Evolutionary conservation across 37 sponge, comb jelly and placozoan species (phyloP), one percentile per base, ranked within the genome.

Genomic region (Halichondria panicea): DNA sequence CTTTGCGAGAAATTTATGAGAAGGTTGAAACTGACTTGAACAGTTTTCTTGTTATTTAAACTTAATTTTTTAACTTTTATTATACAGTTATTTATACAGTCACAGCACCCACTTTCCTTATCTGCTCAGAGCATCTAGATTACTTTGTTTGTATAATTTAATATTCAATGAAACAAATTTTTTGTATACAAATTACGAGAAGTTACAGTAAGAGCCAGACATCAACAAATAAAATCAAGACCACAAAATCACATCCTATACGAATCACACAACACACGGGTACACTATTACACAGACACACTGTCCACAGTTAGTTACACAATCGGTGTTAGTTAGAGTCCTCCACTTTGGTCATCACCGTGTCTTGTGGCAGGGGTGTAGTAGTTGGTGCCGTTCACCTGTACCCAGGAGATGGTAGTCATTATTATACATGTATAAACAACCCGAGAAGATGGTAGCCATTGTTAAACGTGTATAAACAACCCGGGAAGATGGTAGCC

Each of bases 301-400:
- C 7, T n/a, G 7, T n/a, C 7, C 25, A 13, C 22, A 59, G 60
- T 59, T 13, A n/a, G 7, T 8, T 24, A 8, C 11, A 24, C 22
- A n/a, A 11, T 25, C 60, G 8, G 22, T 7, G 27, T 22, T 59
- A 8, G 25, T 55, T 37, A 76, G 33, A 76, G 64, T 19, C 77
- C 80, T 46, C 80, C 80, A 15, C 60, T 79, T 0, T 59, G 70
- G 28, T 79, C 80, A 55, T 79, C 80, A 15, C 80, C 80, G n/a
- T n/a, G n/a, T 58, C 27, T 54, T 44, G 43, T 59, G 21, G 69
- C 70, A 25, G 80, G 80, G 44, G 59, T 69, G 59, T 79, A 69
- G 48, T 79, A 79, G 60, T 79, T 79, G 37, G 70, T 68, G 25
- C 80, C 80, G 21, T 79, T 79, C 2, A 79, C 34, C 80, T 79